These are phyloP conservation scores for Pogonus chalceus DNA, from an alignment of 1,140 invertebrate genomes.

Conservation along the genomic window DNA sequence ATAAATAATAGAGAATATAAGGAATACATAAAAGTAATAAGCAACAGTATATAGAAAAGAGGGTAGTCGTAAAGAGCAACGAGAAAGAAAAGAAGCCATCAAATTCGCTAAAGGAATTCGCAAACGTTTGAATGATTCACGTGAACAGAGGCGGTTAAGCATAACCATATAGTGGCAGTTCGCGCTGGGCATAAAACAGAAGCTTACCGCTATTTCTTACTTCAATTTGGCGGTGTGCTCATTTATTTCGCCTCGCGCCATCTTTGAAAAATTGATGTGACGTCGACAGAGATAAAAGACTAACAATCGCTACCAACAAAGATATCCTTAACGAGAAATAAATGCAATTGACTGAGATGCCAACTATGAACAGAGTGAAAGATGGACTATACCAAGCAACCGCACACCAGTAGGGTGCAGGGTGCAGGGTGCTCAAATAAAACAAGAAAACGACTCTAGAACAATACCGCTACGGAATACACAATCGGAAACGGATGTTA, in stretches of 20 bases:
- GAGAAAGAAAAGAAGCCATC: not conserved
- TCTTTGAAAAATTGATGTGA: constrained; percentile 36
- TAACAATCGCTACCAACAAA: constrained; percentile 21
- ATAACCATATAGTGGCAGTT: constrained; percentile 33
- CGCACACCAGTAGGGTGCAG: not conserved
- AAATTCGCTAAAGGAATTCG: constrained; percentile 1
- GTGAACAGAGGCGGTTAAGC: constrained; percentile 21
- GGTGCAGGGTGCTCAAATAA: constrained; percentile 3
- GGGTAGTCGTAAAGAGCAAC: not conserved
- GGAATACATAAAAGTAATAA: not conserved
- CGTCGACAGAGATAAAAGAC: constrained; percentile 34
- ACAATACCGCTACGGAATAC: constrained; percentile 28
- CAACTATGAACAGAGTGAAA: constrained; percentile 16
- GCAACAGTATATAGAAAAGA: not conserved
- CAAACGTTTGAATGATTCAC: constrained; percentile 2
- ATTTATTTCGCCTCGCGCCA: constrained; percentile 37
- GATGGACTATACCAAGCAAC: constrained; percentile 13
- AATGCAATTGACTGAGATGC: constrained; percentile 6
- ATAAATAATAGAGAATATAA: too few species aligned
- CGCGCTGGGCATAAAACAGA: constrained; percentile 35
- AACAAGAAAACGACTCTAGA: constrained; percentile 14
- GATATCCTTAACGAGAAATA: not conserved
- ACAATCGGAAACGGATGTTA: constrained; percentile 20
- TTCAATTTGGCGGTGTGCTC: constrained; percentile 35
- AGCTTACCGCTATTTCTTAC: constrained; percentile 38